phyloP scores from a whole-genome alignment of 2,888 invertebrate species.

The Macrosiphum euphorbiae region DNA sequence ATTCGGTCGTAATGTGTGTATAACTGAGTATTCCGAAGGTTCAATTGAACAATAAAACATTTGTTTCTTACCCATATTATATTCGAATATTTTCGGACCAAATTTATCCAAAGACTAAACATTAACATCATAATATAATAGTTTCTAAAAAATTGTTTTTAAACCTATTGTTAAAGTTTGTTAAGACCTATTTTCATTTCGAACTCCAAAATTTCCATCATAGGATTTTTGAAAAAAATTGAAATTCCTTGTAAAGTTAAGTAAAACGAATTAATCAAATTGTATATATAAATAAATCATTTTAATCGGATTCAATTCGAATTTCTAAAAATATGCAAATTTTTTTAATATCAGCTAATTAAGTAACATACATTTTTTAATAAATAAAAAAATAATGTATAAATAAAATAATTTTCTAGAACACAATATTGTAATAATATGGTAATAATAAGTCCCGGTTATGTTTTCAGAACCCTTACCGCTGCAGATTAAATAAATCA shows the following conservation, averaged over 20 bases:
- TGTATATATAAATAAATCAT: not conserved
- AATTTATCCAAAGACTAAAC: not conserved
- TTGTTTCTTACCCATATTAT: not conserved
- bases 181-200: not conserved
- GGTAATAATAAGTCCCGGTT: not conserved
- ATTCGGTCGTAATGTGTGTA: not conserved
- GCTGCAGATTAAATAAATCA: not conserved
- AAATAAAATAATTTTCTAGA: not conserved
- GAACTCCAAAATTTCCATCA: not conserved
- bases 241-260: not conserved
- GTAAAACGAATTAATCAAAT: not conserved
- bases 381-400: too few relatives aligned
- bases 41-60: conserved; percentile 13
- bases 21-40: not conserved
- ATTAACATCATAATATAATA: not conserved
- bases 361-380: not conserved
- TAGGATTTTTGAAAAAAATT: not conserved
- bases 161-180: not conserved
- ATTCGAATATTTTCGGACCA: not conserved
- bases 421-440: not conserved
- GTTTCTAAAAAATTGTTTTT: not conserved
- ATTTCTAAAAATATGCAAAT: not conserved
- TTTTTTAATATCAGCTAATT: not conserved
- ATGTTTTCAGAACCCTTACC: not conserved
- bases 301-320: not conserved